Base-by-base conservation (phyloP, 2,113 vertebrate genomes). In the Jaculus jaculus region DNA sequence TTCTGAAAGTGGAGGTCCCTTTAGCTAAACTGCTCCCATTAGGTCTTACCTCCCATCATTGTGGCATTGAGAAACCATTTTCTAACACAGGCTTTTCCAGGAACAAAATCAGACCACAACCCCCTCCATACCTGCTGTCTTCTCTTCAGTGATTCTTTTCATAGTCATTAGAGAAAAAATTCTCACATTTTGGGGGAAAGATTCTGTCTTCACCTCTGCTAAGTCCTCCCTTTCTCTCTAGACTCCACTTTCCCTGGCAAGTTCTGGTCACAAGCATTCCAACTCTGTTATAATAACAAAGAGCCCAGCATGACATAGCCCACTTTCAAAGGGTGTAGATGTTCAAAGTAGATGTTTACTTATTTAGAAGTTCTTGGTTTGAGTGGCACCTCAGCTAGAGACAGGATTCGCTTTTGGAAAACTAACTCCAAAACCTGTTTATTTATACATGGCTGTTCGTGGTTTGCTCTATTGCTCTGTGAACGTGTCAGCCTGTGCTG, bases 361-460 rank as follows among this genome's bases (percentile, higher is more conserved):
- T 80, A 84, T 51, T 88, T 75, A 92, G 63, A 77, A 71, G 60
- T 79, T 80, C 65, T 94, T 39, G 0, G 37, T 61, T 84, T 79
- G 58, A 95, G 77, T 58, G 88, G 37, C 60, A 13, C 77, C 72
- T 72, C 80, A 32, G 51, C 37, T 58, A 65, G 80, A 82, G 95
- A 90, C 65, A 39, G 82, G 65, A 80, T 82, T 95, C 78, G 75
- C 69, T 69, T 94, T 60, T 51, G 47, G 84, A 90, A 95, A 93
- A 87, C 34, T 32, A 51, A 90, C 69, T 65, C 18, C 2, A 39
- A 94, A 13, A 2, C 5, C 2, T 91, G 61, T 42, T 83, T 88
- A 92, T 81, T 90, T 68, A n/a, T 87, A 87, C 7, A 34, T 24
- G 42, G 61, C n/a, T 85, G 9, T 69, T n/a, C 39, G 32, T 21